phyloP scores from a whole-genome alignment of 2,797 vertebrate genomes.

The Anabas testudineus region DNA sequence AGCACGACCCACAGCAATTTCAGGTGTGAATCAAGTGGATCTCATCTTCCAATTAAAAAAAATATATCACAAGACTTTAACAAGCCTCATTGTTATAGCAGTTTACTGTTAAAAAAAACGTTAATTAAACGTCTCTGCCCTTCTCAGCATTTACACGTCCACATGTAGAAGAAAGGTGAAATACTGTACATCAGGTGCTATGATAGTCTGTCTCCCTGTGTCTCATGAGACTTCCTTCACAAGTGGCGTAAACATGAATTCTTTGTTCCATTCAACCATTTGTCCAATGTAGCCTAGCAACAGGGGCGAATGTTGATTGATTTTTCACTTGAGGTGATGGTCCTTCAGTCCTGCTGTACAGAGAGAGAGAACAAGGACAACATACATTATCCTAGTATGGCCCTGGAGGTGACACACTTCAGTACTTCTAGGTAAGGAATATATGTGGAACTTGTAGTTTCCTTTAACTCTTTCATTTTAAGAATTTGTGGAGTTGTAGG shows the following conservation, averaged over 20 bases:
- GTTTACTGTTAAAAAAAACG: constrained; percentile 43
- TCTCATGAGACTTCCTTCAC: constrained; percentile 48
- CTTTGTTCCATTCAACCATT: constrained; percentile 53
- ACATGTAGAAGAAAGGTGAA: neutral
- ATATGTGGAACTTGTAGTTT: neutral
- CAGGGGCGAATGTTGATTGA: constrained; percentile 42
- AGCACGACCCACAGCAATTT: constrained; percentile 5
- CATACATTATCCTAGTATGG: neutral
- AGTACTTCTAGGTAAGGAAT: neutral
- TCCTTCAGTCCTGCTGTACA: constrained; percentile 28
- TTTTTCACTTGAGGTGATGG: constrained; percentile 56
- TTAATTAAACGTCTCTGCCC: constrained; percentile 29
- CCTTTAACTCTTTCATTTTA: neutral
- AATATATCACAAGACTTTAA: constrained; percentile 55
- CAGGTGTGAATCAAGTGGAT: constrained; percentile 43
- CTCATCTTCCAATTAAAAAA: constrained; percentile 47
- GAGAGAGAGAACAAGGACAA: neutral
- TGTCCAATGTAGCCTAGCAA: constrained; percentile 71
- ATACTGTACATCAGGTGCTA: neutral
- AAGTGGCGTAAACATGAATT: constrained; percentile 53
- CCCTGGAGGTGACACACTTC: constrained; percentile 5
- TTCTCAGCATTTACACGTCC: constrained; percentile 7
- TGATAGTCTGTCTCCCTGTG: constrained; percentile 12
- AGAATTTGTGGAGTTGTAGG: too few species aligned
- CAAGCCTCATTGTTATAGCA: neutral